Base-by-base conservation (phyloP, 2,888 invertebrate species). In the Sisyra terminalis region DNA sequence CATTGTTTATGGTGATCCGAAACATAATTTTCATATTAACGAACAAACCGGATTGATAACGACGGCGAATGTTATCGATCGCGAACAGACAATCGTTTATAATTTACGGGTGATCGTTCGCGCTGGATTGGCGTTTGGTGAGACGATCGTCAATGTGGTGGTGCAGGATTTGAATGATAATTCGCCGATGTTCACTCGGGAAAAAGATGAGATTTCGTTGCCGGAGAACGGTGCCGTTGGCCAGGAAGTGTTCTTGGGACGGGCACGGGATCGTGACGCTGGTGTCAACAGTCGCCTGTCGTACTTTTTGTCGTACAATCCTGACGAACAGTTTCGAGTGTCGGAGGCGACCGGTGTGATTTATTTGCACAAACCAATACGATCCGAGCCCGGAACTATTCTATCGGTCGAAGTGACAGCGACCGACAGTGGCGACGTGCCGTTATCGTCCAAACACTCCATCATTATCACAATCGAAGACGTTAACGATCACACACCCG, bases 401-500 rank as follows among this genome's bases (percentile, higher is more conserved):
- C 57, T 88, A 44, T 71, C 73, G 47, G 64, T 88, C 10, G 88
- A 89, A 62, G 78, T 90, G 15, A 80, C 77, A 39, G 89, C 88
- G 13, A 77, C 78, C n/a, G 92, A 92, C 62, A 79, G 81, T 42
- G 90, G 89, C 4, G 71, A 67, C 45, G 81, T 79, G 7, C 65
- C 81, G 7, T 65, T 89, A 39, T 75, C 80, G 13, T 79, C 86
- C 0, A 82, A 78, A 52, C 79, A 86, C 52, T 69, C 73, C 6
- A 72, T 89, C 36, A 68, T 73, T 18, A 72, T 85, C 34, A 72
- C 73, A 15, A 72, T 92, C 46, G 78, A 78, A 52, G 93, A 94
- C 59, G 88, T 93, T 2, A 96, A 96, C 60, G 90, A 94, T 62
- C 92, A 94, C 56, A 92, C 92, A 1, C 94, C 94, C 8, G 82